Evolutionary conservation across 2,888 invertebrate genomes (phyloP), one percentile per base, ranked within the genome.

Genomic region (Megaustenia siamemsis): DNA sequence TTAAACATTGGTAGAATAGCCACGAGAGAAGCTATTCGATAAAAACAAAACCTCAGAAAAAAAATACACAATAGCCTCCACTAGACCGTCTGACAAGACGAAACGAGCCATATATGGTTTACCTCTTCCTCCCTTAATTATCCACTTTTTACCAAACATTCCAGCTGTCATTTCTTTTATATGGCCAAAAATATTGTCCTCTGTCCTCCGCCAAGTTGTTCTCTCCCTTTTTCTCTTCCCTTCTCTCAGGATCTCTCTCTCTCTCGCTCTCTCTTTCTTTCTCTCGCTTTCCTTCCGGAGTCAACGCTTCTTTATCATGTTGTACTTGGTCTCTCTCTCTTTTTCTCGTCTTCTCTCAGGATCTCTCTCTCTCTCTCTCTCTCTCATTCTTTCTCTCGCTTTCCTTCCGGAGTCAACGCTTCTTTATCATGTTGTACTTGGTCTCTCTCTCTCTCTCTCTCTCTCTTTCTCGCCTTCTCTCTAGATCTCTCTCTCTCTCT

Each of bases 201-300:
- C 73, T 40, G 21, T 75, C 75, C 40, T 63, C 60, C 12, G 40
- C 49, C 49, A n/a, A 69, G 49, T 49, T 32, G 43, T 49, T 68
- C 81, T 81, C 81, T 81, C 68, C 71, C 71, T 69, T 71, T 69
- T 49, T n/a, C n/a, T n/a, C n/a, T n/a, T n/a, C n/a, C n/a, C n/a
- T n/a, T n/a, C n/a, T n/a, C n/a, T n/a, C n/a, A n/a, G n/a, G n/a
- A n/a, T n/a, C n/a, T n/a, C n/a, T n/a, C n/a, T n/a, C n/a, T n/a
- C n/a, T 56, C 82, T 56, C 73, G 53, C 73, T 56, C 82, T 71
- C 71, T 82, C 73, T 82, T 32, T 56, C 82, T 49, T 45, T 56
- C 56, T 73, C 73, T 56, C 53, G 35, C 56, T 73, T 28, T n/a
- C 71, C 28, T 10, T 38, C 73, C n/a, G n/a, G n/a, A n/a, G n/a